These are phyloP conservation scores for Mugil cephalus DNA, from an alignment of 2,113 vertebrate genomes.

Conservation along the genomic window DNA sequence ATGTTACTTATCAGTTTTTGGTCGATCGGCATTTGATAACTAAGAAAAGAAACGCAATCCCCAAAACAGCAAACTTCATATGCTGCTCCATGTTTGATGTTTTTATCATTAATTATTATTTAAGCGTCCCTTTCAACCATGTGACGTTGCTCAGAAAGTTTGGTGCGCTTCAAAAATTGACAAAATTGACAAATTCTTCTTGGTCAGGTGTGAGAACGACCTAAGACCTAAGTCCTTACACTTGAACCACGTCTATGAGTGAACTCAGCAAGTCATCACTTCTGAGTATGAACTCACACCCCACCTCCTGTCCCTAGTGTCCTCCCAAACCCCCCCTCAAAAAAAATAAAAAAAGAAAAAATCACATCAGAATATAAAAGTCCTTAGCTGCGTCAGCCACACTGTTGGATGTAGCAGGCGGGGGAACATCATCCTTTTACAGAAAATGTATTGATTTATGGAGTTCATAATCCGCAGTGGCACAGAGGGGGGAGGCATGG, in stretches of 20 bases:
- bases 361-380: conserved; percentile 33
- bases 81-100: too few relatives aligned
- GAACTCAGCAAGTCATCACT: neutral
- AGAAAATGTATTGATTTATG: conserved; percentile 82
- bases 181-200: too few relatives aligned
- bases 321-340: neutral
- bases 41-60: too few relatives aligned
- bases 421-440: conserved; percentile 62
- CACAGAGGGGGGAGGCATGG: conserved; percentile 64
- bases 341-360: neutral
- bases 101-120: too few relatives aligned
- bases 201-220: too few relatives aligned
- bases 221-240: neutral
- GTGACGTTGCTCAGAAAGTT: too few relatives aligned
- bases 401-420: conserved; percentile 40
- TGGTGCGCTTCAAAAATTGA: too few relatives aligned
- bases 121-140: too few relatives aligned
- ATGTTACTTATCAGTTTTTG: too few relatives aligned
- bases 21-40: too few relatives aligned
- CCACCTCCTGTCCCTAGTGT: too few relatives aligned
- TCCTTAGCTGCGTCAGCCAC: conserved; percentile 32
- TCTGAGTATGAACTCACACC: neutral
- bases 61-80: too few relatives aligned
- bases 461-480: conserved; percentile 80
- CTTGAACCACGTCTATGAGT: neutral